Base-by-base conservation (phyloP, 2,113 vertebrate species). In the Phainopepla nitens region DNA sequence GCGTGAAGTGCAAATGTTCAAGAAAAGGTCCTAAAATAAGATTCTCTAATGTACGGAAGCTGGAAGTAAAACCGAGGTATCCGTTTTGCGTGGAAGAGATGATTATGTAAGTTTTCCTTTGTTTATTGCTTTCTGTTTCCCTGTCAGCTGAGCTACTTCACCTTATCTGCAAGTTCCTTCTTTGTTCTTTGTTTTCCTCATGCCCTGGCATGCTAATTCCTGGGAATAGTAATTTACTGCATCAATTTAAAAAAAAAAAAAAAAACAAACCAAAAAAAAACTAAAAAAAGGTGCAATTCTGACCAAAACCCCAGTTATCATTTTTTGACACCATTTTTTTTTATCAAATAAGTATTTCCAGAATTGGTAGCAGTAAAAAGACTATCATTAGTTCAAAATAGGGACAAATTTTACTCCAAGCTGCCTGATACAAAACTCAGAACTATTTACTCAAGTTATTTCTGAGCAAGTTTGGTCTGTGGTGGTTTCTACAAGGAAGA, bases 21-120 rank as follows among this genome's bases (percentile, higher is more conserved):
- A 98, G 99, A 66, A 99, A 99, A 98, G 99, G 99, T 53, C 99
- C 99, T 58, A 99, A 99, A 98, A 99, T 99, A 95, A 97, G 99
- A 77, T 99, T 99, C 96, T 99, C 99, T 97, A 99, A 99, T 7
- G 99, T 99, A 11, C 98, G 99, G 97, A 99, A 99, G 97, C 98
- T 99, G 98, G 99, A 99, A 98, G 98, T 99, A 93, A 99, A 99
- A 98, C 99, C 99, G 45, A 99, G 99, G 97, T 98, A 99, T 97
- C 99, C 99, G 0, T 99, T 98, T 96, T 99, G 99, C 85, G 99
- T 99, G 90, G 99, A 99, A 97, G 99, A 99, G 97, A 99, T 99
- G 99, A 99, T 99, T 94, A 99, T 99, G 99, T 99, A 98, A 99
- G 99, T 98, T 49, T 23, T 58, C 64, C 44, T 78, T 87, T 53